phyloP scores from a whole-genome alignment of 2,888 invertebrate species.

The Lithodes maja region DNA sequence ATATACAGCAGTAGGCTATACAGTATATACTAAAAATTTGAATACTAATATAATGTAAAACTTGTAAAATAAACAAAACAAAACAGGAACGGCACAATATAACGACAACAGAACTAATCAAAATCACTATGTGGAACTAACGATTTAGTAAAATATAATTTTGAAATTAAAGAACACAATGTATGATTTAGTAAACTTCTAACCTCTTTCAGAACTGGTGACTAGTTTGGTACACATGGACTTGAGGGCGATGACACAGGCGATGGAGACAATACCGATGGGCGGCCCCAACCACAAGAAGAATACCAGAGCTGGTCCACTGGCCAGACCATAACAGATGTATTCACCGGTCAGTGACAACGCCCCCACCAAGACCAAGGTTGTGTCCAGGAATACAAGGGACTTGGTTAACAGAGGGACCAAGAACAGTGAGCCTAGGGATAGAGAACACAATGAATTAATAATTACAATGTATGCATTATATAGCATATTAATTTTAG shows the following conservation, averaged over 20 bases:
- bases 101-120: too few relatives aligned
- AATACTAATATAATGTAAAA: neutral
- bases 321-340: constrained; percentile 40
- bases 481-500: too few relatives aligned
- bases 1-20: neutral
- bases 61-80: too few relatives aligned
- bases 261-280: constrained; percentile 45
- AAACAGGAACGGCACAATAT: too few relatives aligned
- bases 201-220: constrained; percentile 52
- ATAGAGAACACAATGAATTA: too few relatives aligned
- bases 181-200: neutral
- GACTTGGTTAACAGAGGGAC: constrained; percentile 31
- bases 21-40: neutral
- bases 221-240: constrained; percentile 62
- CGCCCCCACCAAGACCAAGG: constrained; percentile 41
- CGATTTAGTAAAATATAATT: too few relatives aligned
- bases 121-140: too few relatives aligned
- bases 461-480: too few relatives aligned
- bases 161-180: too few relatives aligned
- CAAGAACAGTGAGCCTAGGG: constrained; percentile 47
- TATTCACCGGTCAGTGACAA: constrained; percentile 43
- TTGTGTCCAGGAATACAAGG: constrained; percentile 34
- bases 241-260: constrained; percentile 46
- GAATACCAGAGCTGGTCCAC: neutral
- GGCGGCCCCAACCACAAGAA: constrained; percentile 50